Evolutionary conservation across 2,113 vertebrate species (phyloP).

Genomic region (Grantiella picta): DNA sequence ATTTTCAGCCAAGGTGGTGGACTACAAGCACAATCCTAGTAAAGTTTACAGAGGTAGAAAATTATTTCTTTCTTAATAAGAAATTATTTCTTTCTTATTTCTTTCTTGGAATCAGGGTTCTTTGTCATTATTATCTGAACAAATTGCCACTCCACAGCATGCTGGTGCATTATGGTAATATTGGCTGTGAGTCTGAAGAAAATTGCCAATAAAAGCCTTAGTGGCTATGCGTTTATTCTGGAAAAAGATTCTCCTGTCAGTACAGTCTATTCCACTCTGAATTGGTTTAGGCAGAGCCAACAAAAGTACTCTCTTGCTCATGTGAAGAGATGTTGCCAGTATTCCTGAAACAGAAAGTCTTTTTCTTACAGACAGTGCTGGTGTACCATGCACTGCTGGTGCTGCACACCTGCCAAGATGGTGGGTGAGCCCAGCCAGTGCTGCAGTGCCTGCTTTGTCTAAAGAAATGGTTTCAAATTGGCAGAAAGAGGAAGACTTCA

Average conservation of each 20-base stretch:
- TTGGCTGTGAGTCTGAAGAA: not conserved
- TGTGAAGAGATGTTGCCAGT: not conserved
- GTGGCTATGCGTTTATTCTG: not conserved
- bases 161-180: not conserved
- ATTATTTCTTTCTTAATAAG: not conserved
- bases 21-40: not conserved
- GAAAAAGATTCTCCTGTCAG: not conserved
- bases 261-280: not conserved
- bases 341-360: not conserved
- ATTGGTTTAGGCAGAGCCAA: fast-evolving
- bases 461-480: not conserved
- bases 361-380: not conserved
- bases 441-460: not conserved
- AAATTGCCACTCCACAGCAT: not conserved
- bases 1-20: not conserved
- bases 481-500: not conserved
- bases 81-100: not conserved
- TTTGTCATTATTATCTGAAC: not conserved
- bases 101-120: not conserved
- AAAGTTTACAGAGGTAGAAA: not conserved
- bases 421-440: fast-evolving
- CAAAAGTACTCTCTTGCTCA: not conserved
- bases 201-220: not conserved
- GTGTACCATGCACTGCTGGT: fast-evolving
- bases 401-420: not conserved